phyloP scores from a whole-genome alignment of 2,113 vertebrate species.

The Excalfactoria chinensis region DNA sequence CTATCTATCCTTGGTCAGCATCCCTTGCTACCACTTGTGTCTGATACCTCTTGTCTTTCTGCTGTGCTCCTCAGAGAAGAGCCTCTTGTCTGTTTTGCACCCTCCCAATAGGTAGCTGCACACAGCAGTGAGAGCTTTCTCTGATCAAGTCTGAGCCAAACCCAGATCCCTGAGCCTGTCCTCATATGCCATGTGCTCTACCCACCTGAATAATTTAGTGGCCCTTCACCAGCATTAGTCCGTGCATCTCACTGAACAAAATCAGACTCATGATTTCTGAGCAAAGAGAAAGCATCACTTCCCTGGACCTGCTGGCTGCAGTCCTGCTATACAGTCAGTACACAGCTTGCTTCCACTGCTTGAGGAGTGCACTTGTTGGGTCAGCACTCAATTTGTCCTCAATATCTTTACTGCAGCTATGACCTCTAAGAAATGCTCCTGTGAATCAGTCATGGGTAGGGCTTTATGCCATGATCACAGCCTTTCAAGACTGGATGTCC shows the following conservation, averaged over 20 bases:
- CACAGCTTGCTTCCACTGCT: neutral
- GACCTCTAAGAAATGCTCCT: neutral
- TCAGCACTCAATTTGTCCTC: neutral
- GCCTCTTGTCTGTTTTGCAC: neutral
- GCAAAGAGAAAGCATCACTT: neutral
- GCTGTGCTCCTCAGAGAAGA: neutral
- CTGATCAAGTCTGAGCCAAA: neutral
- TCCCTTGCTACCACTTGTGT: neutral
- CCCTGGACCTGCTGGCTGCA: neutral
- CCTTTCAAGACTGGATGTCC: neutral
- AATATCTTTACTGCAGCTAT: neutral
- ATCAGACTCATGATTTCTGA: neutral
- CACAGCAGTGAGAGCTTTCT: neutral
- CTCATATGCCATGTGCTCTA: neutral
- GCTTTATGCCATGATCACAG: neutral
- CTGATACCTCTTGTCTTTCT: neutral
- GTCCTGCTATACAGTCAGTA: neutral
- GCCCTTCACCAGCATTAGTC: neutral
- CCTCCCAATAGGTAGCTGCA: neutral
- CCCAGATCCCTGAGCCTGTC: neutral
- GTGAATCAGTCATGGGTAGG: neutral
- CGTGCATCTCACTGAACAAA: neutral
- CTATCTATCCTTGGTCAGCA: neutral
- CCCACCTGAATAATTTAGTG: neutral
- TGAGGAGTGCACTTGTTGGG: neutral